Percentiles rank a stretch among this genome's conserved stretches.
Evolutionary conservation across 2,888 invertebrate genomes (phyloP).

Genomic region (Pomacea canaliculata): DNA sequence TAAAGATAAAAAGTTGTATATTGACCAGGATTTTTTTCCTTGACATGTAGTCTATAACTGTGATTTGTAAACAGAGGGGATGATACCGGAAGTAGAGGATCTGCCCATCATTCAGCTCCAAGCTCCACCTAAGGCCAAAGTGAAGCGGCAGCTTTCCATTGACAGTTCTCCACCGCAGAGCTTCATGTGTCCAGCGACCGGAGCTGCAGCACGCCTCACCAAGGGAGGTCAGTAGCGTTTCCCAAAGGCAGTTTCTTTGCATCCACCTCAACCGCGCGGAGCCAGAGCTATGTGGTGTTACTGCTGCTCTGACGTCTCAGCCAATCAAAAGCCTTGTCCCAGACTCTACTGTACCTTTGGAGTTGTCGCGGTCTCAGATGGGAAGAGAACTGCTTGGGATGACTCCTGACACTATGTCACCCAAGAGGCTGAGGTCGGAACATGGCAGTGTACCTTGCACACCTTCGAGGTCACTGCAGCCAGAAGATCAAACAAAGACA

Average conservation of each 20-base stretch:
- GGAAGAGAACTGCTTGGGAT: neutral
- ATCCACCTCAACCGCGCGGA: neutral
- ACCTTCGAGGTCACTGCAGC: constrained; percentile 1
- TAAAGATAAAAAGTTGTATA: too few species aligned
- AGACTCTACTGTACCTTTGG: neutral
- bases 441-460: constrained; percentile 13
- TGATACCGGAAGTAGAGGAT: neutral
- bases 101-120: constrained; percentile 19
- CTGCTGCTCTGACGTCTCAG: neutral
- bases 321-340: neutral
- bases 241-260: neutral
- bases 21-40: too few species aligned
- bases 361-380: neutral
- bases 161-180: constrained; percentile 16
- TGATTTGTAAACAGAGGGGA: neutral
- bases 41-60: too few species aligned
- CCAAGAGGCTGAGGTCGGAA: constrained; percentile 15
- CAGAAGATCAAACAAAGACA: too few species aligned
- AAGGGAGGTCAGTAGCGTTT: too few species aligned
- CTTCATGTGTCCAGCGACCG: too few species aligned
- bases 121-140: constrained; percentile 18
- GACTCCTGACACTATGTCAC: neutral
- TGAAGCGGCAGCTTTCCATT: constrained; percentile 10
- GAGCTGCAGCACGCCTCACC: too few species aligned
- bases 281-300: neutral